Base-by-base conservation (phyloP, 2,797 vertebrate species). In the Corythornis leucogaster region DNA sequence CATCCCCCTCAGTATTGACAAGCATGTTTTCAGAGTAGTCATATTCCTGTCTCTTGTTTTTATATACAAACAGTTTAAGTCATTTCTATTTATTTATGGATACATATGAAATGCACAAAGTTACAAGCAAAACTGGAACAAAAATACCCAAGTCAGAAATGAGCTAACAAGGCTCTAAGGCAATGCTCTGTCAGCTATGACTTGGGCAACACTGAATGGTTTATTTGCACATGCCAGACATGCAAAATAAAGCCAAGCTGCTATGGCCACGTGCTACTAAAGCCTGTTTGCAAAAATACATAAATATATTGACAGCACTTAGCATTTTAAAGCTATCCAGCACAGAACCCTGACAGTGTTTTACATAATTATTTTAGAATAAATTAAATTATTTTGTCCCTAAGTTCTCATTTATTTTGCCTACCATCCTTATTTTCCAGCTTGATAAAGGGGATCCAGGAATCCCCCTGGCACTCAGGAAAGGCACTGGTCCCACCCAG, bases 141-240 rank as follows among this genome's bases (percentile, higher is more conserved):
- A 75, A 90, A 80, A 64, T 14, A 78, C 38, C 28, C 67, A 45
- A 54, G 2, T 75, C 62, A 54, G 55, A 51, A 58, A 62, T 0
- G 1, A 62, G 59, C 67, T 78, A 30, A 58, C n/a, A 16, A 63
- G 66, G 55, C 66, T 42, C 7, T 50, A 75, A 46, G 4, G 3
- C 42, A 21, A 24, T 20, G 69, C 73, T 85, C 79, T 80, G 58
- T 74, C 88, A 83, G 53, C 26, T 51, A 15, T 5, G 30, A 42
- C 40, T 79, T 13, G 46, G n/a, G 48, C 48, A 89, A 89, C 85
- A 42, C 74, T 83, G 64, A 85, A 85, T 91, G 83, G 38, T 71
- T 83, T n/a, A 80, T 91, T 38, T 71, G 62, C 46, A 58, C 11
- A 46, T 64, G 88, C 67, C 62, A 95, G 88, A 80, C 62, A 12